These are phyloP conservation scores for Pollachius pollachius DNA, from an alignment of 2,113 vertebrate species.

Conservation along the genomic window DNA sequence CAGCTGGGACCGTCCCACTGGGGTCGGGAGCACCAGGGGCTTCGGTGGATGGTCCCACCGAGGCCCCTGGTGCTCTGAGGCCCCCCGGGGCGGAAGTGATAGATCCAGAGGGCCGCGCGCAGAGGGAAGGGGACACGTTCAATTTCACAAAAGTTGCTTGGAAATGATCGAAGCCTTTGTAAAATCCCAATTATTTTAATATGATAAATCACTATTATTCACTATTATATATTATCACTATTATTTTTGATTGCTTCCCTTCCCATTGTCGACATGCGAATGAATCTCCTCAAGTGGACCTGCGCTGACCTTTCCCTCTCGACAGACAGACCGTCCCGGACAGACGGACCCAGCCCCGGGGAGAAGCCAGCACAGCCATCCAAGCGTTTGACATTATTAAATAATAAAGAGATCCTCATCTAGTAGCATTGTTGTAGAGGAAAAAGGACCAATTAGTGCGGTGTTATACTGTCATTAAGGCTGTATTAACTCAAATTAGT, in stretches of 20 bases:
- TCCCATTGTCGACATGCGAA: neutral
- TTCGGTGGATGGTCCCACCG: no score
- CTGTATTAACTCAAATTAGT: slow-evolving; percentile 94
- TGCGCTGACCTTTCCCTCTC: slow-evolving; percentile 77
- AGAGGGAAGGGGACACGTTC: no score
- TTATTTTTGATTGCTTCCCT: no score
- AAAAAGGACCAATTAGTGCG: slow-evolving; percentile 90
- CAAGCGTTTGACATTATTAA: slow-evolving; percentile 96
- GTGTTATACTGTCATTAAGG: slow-evolving; percentile 90
- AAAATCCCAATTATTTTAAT: no score
- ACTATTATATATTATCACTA: no score
- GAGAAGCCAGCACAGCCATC: slow-evolving; percentile 85
- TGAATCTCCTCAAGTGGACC: slow-evolving; percentile 52
- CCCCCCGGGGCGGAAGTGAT: slow-evolving; percentile 47
- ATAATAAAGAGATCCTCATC: slow-evolving; percentile 97
- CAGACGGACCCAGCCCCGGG: slow-evolving; percentile 19
- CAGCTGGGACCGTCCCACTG: slow-evolving; percentile 6
- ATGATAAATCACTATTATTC: no score
- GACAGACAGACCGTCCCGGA: slow-evolving; percentile 70
- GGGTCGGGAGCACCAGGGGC: no score
- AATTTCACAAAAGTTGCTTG: no score
- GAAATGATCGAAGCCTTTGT: no score
- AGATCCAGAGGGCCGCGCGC: neutral
- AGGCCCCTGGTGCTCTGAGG: slow-evolving; percentile 56
- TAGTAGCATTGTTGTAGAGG: slow-evolving; percentile 82